Base-by-base conservation (phyloP, 2,888 invertebrate genomes). In the Mythimna albipuncta region DNA sequence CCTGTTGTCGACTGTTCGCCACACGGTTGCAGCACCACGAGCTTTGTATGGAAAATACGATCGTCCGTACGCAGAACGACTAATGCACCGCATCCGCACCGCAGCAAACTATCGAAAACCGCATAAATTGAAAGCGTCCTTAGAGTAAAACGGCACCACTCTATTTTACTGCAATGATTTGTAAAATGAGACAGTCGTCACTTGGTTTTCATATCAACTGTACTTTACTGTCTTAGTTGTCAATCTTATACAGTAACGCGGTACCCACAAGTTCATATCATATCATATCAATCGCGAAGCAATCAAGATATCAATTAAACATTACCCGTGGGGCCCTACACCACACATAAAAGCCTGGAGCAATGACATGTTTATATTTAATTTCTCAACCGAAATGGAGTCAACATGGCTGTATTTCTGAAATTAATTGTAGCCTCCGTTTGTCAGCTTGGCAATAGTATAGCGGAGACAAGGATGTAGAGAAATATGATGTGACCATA, bases 401-500 rank as follows among this genome's bases (percentile, higher is more conserved):
- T 91, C 87, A 89, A 90, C 90, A 92, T 88, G 75, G 85, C 89
- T 89, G 89, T 91, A 91, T 91, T 91, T 89, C 91, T 89, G 90
- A 91, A 92, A 92, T 93, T 92, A 93, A 93, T 93, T 92, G 91
- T 91, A 91, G 88, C 91, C 89, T 89, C 90, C 91, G 90, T 91
- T 92, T 91, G 91, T 91, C 91, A 90, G 90, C 87, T 90, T 83
- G 79, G 89, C 88, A 87, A 89, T 91, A 91, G 88, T 88, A 90
- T 83, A 85, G 85, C 79, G 75, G 44, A 26, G 52, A 64, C 77
- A 64, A 6, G 9, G 86, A 79, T 75, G 4, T 78, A 75, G 9
- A 67, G 38, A 66, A 54, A 68, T 81, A 83, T 61, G 85, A 84
- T 65, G 41, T 59, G 79, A 2, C 41, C 11, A 3, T 26, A 63